These are phyloP conservation scores for Tetropium fuscum DNA, from an alignment of 2,888 invertebrate genomes.

Conservation along the genomic window DNA sequence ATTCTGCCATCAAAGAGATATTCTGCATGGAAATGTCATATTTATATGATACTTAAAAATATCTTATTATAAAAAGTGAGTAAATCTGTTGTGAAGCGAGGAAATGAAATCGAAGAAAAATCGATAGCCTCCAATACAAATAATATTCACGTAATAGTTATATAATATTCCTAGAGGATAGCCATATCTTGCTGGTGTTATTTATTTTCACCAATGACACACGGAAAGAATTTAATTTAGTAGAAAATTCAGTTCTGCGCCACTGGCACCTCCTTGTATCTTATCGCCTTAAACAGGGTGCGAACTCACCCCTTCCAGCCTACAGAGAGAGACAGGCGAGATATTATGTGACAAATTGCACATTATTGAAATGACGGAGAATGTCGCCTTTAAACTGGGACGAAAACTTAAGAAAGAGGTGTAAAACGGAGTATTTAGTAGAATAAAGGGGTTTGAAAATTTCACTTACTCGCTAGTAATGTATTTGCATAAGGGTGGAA, in stretches of 20 bases:
- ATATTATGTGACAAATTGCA: slow-evolving; percentile 65
- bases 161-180: background rate
- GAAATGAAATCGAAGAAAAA: no score
- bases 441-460: slow-evolving; percentile 58
- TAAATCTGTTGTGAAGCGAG: no score
- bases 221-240: no score
- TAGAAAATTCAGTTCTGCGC: slow-evolving; percentile 4
- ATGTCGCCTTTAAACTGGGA: slow-evolving; percentile 46
- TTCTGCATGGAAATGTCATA: no score
- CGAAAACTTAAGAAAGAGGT: slow-evolving; percentile 55
- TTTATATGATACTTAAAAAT: no score
- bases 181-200: background rate
- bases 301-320: slow-evolving; percentile 37
- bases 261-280: slow-evolving; percentile 32
- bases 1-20: no score
- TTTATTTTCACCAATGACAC: background rate
- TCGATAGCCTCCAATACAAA: no score
- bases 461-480: slow-evolving; percentile 46
- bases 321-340: slow-evolving; percentile 44
- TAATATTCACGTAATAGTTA: no score
- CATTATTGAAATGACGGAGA: slow-evolving; percentile 62
- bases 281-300: slow-evolving; percentile 42
- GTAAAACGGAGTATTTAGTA: slow-evolving; percentile 62
- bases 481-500: slow-evolving; percentile 43
- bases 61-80: no score